Evolutionary conservation across 2,797 vertebrate species (phyloP), one percentile per base, ranked within the genome.

Genomic region (Callimico goeldii): DNA sequence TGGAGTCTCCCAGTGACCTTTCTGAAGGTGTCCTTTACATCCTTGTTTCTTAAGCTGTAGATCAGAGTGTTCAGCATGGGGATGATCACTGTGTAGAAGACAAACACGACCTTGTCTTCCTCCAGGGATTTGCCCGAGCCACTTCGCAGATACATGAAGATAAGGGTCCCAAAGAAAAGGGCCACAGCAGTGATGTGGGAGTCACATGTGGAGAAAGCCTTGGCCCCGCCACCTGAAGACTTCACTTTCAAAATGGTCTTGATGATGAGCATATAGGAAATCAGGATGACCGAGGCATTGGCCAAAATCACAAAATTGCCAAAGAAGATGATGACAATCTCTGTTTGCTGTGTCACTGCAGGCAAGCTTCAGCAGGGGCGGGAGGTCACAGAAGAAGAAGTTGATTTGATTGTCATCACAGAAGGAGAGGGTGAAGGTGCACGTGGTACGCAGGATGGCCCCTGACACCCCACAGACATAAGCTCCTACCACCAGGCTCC

Each of bases 381-480:
- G 98, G 1, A 98, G 95, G 80, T 99, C 98, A 91, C 98, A 98
- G 98, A 98, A 99, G 92, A 97, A 98, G 88, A 98, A 98, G 52
- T 98, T 48, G 30, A 98, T 97, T 2, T 91, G 88, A 55, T 94
- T 98, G 89, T 97, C 24, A 19, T 97, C 72, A 36, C 98, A 98
- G 9, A 98, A 97, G 0, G 96, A n/a, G 84, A 98, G 15, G 0
- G 92, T 79, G 43, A 98, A 98, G 20, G 97, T 95, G 73, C 98
- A 98, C 1, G 88, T 57, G 17, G 98, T 98, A 46, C 97, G 97
- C 41, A 98, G 58, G 58, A 98, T 73, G 9, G 98, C 90, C 8
- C 95, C 96, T 1, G 61, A 83, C 1, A 94, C 4, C 3, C 96
- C 98, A 80, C 95, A 97, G 26, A 67, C 0, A 14, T 97, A 98